Base-by-base conservation (phyloP, 2,888 invertebrate species). In the Octonoba sinensis region DNA sequence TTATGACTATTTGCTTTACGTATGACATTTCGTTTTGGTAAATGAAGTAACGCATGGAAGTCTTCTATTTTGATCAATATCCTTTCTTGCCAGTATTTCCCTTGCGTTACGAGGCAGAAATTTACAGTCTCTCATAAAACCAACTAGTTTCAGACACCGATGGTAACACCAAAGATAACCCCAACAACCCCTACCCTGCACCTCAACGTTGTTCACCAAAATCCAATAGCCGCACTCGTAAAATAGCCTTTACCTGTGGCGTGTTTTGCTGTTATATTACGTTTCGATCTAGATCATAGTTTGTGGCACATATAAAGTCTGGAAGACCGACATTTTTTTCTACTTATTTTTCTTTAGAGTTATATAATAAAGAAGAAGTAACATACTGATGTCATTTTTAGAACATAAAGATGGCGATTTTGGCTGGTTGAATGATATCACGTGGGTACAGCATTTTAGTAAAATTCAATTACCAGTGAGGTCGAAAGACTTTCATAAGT, bases 151-250 rank as follows among this genome's bases (percentile, higher is more conserved):
- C 62, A 51, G 62, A 46, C 22, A 62, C 12, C 22, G 67, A 27
- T 47, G 60, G 59, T 27, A 27, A 13, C 56, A 47, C 46, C 60
- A 60, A 70, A 44, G 69, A 81, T 81, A 73, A 69, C 62, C 22
- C 64, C 27, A 54, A 69, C 46, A 20, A 46, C 47, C 69, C 54
- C 54, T 24, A 36, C 56, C 46, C 13, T 11, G 22, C 11, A 15
- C 46, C 16, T 22, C 20, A 47, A 12, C 54, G 22, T 62, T 67
- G 18, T 62, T 81, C 79, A 67, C 54, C 69, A 72, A 81, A 73
- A 81, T 74, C 79, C 73, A 73, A 81, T 81, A 81, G 69, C 60
- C 47, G 36, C 66, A 60, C 51, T 81, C 79, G 79, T 81, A 81
- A 81, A 81, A 69, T 81, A 60, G 51, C 67, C 56, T 57, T 69